These are phyloP conservation scores for Enteromius radiatus DNA, from an alignment of 2,797 vertebrate species.

Conservation along the genomic window DNA sequence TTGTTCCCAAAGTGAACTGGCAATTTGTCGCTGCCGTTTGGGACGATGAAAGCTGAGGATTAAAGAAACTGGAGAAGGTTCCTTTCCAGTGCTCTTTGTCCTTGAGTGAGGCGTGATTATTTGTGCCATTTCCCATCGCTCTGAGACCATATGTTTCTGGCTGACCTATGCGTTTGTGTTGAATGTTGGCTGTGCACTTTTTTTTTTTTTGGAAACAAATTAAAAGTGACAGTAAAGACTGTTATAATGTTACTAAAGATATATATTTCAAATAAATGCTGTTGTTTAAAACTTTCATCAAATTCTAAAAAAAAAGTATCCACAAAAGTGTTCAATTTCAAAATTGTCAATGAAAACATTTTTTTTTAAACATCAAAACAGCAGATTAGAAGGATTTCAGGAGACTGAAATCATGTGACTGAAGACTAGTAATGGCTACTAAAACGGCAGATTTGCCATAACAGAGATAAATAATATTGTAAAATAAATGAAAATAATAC, in stretches of 20 bases:
- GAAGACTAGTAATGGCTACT: background rate
- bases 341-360: too few relatives aligned
- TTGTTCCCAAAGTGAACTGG: slow-evolving; percentile 54
- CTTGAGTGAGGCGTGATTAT: slow-evolving; percentile 55
- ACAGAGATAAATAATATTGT: background rate
- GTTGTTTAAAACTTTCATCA: background rate
- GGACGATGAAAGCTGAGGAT: slow-evolving; percentile 63
- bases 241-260: background rate
- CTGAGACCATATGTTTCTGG: slow-evolving; percentile 19
- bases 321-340: background rate
- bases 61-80: slow-evolving; percentile 65
- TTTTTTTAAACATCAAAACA: too few relatives aligned
- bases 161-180: slow-evolving; percentile 22
- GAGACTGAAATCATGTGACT: background rate
- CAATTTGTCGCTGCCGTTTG: slow-evolving; percentile 68
- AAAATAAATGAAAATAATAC: too few relatives aligned
- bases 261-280: background rate
- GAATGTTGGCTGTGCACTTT: background rate
- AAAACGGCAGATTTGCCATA: background rate
- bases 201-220: background rate
- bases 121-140: slow-evolving; percentile 61
- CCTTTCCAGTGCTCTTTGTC: slow-evolving; percentile 59
- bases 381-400: background rate
- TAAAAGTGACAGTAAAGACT: background rate
- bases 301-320: background rate